Evolutionary conservation across 2,888 invertebrate genomes (phyloP).

Genomic region (Drosophila prostipennis): DNA sequence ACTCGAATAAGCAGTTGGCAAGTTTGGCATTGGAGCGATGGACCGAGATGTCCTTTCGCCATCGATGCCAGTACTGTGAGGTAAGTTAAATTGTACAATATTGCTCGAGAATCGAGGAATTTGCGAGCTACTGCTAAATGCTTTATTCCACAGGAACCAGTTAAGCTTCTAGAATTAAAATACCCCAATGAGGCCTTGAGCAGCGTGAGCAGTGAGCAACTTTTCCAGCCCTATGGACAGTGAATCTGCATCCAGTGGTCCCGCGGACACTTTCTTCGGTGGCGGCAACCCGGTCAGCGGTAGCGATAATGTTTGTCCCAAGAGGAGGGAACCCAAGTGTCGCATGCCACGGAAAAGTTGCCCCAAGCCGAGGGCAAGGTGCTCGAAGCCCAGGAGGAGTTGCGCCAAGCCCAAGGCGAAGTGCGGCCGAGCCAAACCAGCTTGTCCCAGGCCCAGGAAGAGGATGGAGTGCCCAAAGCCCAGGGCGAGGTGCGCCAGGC

Average conservation of each 20-base stretch:
- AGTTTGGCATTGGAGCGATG: not conserved
- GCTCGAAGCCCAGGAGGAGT: not conserved
- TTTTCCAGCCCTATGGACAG: not conserved
- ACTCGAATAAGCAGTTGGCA: not conserved
- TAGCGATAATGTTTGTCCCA: not conserved
- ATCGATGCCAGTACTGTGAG: not conserved
- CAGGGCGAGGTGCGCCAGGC: not conserved
- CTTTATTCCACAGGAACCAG: not conserved
- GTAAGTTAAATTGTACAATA: not conserved
- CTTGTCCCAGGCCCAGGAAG: not conserved
- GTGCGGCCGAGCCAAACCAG: not conserved
- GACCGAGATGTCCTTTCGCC: not conserved
- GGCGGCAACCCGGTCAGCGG: not conserved
- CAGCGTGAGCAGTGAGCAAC: not conserved
- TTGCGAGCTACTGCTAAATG: no score
- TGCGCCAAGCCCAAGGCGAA: not conserved
- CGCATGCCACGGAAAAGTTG: not conserved
- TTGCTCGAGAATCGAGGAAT: no score
- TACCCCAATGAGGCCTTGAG: not conserved
- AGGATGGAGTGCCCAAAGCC: not conserved
- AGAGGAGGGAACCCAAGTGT: not conserved
- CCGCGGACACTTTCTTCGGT: not conserved
- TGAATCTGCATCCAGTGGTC: not conserved
- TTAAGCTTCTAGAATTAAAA: not conserved
- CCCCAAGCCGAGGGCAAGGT: not conserved